A percentile compares a stretch with the other conserved stretches of the same genome.
Evolutionary conservation across 2,113 vertebrate genomes (phyloP).

Genomic region (Antigone vipio): DNA sequence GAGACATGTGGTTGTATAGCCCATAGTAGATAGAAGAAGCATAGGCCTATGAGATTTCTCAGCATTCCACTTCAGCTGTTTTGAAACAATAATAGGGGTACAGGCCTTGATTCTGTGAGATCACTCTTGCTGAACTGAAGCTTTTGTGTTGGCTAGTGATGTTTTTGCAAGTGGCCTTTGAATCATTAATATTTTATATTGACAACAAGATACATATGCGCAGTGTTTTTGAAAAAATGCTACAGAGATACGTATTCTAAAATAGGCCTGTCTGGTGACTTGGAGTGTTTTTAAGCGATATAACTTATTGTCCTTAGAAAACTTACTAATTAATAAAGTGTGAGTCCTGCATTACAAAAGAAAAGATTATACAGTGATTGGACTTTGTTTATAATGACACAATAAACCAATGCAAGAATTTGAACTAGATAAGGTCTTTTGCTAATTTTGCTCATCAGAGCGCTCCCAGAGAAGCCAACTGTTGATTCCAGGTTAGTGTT

Average conservation of each 20-base stretch:
- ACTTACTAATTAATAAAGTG: background rate
- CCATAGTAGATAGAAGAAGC: background rate
- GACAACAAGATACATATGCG: background rate
- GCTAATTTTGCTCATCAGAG: background rate
- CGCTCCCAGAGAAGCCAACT: background rate
- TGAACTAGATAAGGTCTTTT: background rate
- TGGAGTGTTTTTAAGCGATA: background rate
- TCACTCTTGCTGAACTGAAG: background rate
- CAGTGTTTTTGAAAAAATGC: background rate
- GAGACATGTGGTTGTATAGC: fast-evolving
- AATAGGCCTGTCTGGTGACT: background rate
- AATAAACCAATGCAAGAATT: background rate
- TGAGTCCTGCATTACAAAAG: background rate
- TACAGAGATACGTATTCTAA: background rate
- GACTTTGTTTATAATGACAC: background rate
- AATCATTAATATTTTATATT: background rate
- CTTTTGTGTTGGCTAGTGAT: background rate
- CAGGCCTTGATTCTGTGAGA: background rate
- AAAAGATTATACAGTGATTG: background rate
- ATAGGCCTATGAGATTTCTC: background rate
- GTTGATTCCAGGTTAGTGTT: background rate
- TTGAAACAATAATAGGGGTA: background rate
- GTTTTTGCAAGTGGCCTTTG: background rate
- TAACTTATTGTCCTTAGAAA: background rate
- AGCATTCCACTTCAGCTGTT: background rate